Base-by-base conservation (phyloP, 2,113 vertebrate genomes). In the Phalacrocorax pelagicus region DNA sequence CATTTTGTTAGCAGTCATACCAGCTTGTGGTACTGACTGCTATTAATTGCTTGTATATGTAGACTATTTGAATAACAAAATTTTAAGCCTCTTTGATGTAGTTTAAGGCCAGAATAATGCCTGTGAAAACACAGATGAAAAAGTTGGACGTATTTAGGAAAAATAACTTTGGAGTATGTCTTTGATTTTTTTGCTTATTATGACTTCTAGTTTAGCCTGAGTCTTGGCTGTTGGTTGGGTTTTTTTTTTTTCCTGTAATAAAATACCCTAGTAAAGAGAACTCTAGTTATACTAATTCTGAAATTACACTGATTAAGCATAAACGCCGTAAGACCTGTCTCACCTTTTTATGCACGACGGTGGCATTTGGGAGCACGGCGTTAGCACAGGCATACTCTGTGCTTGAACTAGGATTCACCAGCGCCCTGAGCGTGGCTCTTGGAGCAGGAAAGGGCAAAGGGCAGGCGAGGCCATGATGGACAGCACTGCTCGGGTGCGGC, bases 381-480 rank as follows among this genome's bases (percentile, higher is more conserved):
- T 6, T 8, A 15, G 2, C 49, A 52, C 21, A 30, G 46, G 12
- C 14, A 4, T 2, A 10, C 36, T 4, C 12, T 23, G 40, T 1
- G 7, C 71, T 30, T 12, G 4, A 59, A 15, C 3, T 15, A 16
- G 44, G 13, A 8, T 23, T 38, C 20, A 30, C 36, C 79, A 19
- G 27, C 0, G 1, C 2, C 38, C 86, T 11, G 32, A 46, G 52
- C 7, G 16, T 6, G 11, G 10, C 29, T 61, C 40, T 23, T 6
- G 12, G 11, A 5, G 34, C 17, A 15, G 32, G 27, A 14, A 42
- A 42, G 40, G n/a, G 11, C 27, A 23, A 38, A 65, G 27, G 18
- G 44, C 40, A 16, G 12, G 0, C 0, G 38, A 30, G 27, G 32
- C 20, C 21, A 2, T 1, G 40, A 23, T 4, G 5, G 0, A 2